A percentile compares a stretch with the other conserved stretches of the same genome.
phyloP scores from a whole-genome alignment of 2,797 vertebrate species.

The Mallotus villosus region DNA sequence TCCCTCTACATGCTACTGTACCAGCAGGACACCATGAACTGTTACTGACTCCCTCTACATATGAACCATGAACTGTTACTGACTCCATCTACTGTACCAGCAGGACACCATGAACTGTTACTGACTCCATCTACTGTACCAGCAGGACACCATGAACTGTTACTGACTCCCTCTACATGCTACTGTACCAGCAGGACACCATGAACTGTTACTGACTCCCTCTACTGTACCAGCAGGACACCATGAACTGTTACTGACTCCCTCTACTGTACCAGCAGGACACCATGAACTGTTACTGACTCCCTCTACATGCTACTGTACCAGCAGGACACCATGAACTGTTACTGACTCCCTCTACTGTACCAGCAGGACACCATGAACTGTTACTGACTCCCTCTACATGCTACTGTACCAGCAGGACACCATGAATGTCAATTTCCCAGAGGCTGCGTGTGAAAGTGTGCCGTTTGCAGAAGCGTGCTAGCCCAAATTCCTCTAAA shows the following conservation, averaged over 20 bases:
- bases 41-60: neutral
- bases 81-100: too few relatives aligned
- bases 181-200: too few relatives aligned
- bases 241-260: too few relatives aligned
- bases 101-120: too few relatives aligned
- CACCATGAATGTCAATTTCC: too few relatives aligned
- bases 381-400: neutral
- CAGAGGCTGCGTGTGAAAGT: neutral
- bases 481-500: constrained; percentile 8
- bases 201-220: neutral
- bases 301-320: neutral
- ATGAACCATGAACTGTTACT: too few relatives aligned
- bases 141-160: neutral
- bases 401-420: neutral
- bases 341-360: too few relatives aligned
- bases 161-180: too few relatives aligned
- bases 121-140: neutral
- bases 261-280: too few relatives aligned
- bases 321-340: neutral
- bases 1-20: too few relatives aligned
- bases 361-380: too few relatives aligned
- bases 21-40: too few relatives aligned
- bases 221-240: neutral
- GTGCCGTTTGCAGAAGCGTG: neutral
- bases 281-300: neutral